A percentile compares a stretch with the other conserved stretches of the same genome.
phyloP scores from a whole-genome alignment of 2,888 invertebrate species.

The Spisula subtruncata region DNA sequence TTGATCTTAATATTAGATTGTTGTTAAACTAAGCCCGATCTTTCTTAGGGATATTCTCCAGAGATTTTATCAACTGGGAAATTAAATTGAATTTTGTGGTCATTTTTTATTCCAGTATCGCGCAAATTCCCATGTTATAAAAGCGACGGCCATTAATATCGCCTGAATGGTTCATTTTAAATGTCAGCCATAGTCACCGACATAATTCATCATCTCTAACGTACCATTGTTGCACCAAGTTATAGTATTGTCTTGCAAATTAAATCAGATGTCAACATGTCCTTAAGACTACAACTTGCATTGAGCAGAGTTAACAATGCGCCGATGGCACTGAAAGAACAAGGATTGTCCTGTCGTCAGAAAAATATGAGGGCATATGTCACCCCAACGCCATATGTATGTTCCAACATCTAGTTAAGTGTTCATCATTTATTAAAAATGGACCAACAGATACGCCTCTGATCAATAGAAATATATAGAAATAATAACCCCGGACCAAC shows the following conservation, averaged over 20 bases:
- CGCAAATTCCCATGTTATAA: neutral
- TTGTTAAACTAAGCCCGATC: neutral
- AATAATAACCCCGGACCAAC: too few species aligned
- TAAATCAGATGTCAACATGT: too few species aligned
- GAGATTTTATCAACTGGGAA: neutral
- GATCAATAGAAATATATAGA: too few species aligned
- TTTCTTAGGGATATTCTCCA: neutral
- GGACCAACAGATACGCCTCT: too few species aligned
- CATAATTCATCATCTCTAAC: neutral
- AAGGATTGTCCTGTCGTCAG: too few species aligned
- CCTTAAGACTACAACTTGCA: too few species aligned
- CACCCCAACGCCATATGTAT: too few species aligned
- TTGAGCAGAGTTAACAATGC: too few species aligned
- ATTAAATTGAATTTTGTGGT: constrained; percentile 6
- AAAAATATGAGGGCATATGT: too few species aligned
- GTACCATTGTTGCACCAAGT: neutral
- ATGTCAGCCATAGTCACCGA: neutral
- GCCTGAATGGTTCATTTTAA: constrained; percentile 7
- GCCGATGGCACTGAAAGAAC: too few species aligned
- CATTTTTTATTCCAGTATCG: neutral
- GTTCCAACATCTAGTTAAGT: too few species aligned
- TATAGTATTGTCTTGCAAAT: neutral
- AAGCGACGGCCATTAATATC: neutral
- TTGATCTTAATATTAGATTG: constrained; percentile 12
- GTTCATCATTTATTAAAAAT: too few species aligned